Evolutionary conservation across 2,113 vertebrate species (phyloP).

Genomic region (Orthonyx spaldingii): DNA sequence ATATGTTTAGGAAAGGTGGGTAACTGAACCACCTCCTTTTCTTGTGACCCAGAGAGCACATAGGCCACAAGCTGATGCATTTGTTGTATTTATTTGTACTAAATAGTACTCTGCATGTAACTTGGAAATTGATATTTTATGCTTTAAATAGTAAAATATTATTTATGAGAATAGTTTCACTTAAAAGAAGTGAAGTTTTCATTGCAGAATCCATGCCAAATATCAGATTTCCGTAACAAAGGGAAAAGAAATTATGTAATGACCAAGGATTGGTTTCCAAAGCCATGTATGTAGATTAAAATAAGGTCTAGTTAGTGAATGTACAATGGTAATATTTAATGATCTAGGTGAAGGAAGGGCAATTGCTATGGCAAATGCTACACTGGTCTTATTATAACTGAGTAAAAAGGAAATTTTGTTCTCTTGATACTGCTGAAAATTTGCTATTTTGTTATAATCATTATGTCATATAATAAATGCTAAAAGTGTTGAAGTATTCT

Average conservation of each 20-base stretch:
- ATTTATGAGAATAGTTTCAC: neutral
- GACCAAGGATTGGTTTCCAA: neutral
- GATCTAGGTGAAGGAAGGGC: neutral
- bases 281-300: neutral
- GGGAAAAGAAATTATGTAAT: neutral
- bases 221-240: conserved; percentile 36
- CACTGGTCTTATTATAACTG: neutral
- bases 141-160: neutral
- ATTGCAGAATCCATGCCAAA: neutral
- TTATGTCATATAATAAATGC: neutral
- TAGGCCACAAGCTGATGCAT: neutral
- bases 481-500: neutral
- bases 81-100: neutral
- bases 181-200: neutral
- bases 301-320: neutral
- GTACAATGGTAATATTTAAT: neutral
- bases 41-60: neutral
- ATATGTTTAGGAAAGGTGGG: neutral
- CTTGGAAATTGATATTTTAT: neutral
- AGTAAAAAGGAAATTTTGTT: neutral
- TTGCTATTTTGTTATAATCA: neutral
- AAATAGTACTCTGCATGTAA: neutral
- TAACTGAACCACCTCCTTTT: neutral
- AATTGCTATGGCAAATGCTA: neutral
- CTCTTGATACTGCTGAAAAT: neutral